Evolutionary conservation across 2,797 vertebrate species (phyloP), one percentile per base, ranked within the genome.

Genomic region (Xyrichtys novacula): DNA sequence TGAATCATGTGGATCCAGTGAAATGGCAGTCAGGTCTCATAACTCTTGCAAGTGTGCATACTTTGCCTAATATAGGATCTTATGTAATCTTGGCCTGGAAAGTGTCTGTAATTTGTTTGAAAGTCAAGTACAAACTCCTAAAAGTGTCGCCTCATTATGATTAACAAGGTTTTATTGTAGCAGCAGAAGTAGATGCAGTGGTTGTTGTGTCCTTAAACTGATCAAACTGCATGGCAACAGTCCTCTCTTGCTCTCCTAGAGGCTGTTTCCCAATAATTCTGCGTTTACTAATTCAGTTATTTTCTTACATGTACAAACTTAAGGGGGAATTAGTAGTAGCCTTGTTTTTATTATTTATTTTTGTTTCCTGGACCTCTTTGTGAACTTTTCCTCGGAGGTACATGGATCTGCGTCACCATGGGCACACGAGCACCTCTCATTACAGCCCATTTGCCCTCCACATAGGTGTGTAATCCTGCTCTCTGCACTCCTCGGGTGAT

Each of bases 211-310:
- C 23, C 19, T n/a, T 43, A 44, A 81, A 67, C 68, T 72, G 71
- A 40, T 16, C 5, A 57, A 66, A 25, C 76, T 77, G 69, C 80
- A 71, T 49, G 25, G 79, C 74, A 87, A 88, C 86, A 72, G 57
- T 64, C 34, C 58, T 64, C 9, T 43, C 68, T 42, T 34, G 6
- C 15, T 39, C 7, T 52, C 26, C 62, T 58, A 78, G 77, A 56
- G 72, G 76, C 63, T 63, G 38, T 60, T 77, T 65, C 50, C 60
- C n/a, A n/a, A n/a, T n/a, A 31, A 44, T 50, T 28, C 25, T 2
- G 15, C 53, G 69, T 61, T 9, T 36, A 53, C 74, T 67, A 40
- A 60, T 74, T 54, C 64, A 65, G 63, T 36, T 77, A 64, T 64
- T 76, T 81, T 59, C 16, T 50, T 52, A 22, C 64, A 25, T 17